A percentile compares a stretch with the other conserved stretches of the same genome.
Evolutionary conservation across 92 coral and sea anemone species (phyloP).

Genomic region (Porites divaricata): DNA sequence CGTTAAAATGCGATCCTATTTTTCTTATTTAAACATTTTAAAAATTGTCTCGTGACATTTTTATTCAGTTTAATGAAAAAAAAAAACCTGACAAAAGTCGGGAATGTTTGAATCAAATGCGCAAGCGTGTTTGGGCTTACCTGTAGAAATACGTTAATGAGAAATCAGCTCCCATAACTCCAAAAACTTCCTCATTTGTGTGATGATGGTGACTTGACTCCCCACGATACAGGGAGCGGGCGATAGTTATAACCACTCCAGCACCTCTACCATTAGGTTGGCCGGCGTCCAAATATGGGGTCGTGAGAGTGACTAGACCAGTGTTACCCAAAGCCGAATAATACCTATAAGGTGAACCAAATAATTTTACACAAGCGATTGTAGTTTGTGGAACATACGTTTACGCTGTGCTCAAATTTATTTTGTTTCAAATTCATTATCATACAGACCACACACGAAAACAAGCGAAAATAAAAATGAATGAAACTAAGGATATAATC

Average conservation of each 20-base stretch:
- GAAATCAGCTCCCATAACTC: constrained; percentile 73
- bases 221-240: constrained; percentile 41
- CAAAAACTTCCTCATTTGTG: constrained; percentile 52
- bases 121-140: not conserved
- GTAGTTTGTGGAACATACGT: too few species aligned
- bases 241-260: constrained; percentile 64
- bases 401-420: too few species aligned
- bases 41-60: too few species aligned
- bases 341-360: constrained; percentile 31
- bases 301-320: constrained; percentile 54
- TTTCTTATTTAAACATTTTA: too few species aligned
- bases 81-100: not conserved
- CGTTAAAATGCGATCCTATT: too few species aligned
- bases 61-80: not conserved
- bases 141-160: constrained; percentile 65
- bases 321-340: constrained; percentile 44
- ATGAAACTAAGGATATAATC: too few species aligned
- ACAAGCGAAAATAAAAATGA: too few species aligned
- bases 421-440: too few species aligned
- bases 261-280: constrained; percentile 54
- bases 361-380: not conserved
- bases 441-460: too few species aligned
- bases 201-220: constrained; percentile 1
- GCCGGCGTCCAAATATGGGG: constrained; percentile 63
- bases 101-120: not conserved